Evolutionary conservation across 2,113 vertebrate species (phyloP).

Genomic region (Clarias macrocephalus): DNA sequence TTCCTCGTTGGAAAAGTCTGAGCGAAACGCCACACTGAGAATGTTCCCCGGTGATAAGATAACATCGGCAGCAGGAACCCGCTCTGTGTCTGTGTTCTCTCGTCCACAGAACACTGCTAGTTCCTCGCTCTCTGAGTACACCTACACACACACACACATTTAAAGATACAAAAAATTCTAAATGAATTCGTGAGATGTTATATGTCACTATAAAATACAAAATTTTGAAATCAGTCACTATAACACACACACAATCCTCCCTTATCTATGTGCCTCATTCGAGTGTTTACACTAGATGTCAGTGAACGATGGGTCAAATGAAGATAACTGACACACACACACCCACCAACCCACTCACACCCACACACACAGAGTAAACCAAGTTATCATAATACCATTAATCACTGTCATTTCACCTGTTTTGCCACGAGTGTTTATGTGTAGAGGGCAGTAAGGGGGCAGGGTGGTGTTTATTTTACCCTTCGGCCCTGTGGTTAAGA

Average conservation of each 20-base stretch:
- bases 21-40: slow-evolving; percentile 82
- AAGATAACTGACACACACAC: slow-evolving; percentile 3
- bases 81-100: slow-evolving; percentile 87
- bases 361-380: neutral
- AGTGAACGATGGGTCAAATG: slow-evolving; percentile 45
- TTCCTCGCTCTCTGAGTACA: slow-evolving; percentile 74
- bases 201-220: neutral
- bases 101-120: slow-evolving; percentile 86
- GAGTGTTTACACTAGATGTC: slow-evolving; percentile 50
- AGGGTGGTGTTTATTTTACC: neutral
- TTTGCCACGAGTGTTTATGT: neutral
- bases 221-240: neutral
- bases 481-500: neutral
- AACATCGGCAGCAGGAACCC: slow-evolving; percentile 76
- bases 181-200: neutral
- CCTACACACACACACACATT: slow-evolving; percentile 75
- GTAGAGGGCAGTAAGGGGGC: neutral
- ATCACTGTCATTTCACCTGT: slow-evolving; percentile 16
- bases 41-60: slow-evolving; percentile 78
- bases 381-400: neutral
- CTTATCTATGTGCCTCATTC: slow-evolving; percentile 43
- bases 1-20: slow-evolving; percentile 95
- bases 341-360: slow-evolving; percentile 11
- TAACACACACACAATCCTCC: slow-evolving; percentile 13
- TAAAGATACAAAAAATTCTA: neutral